These are phyloP conservation scores for Caenorhabditis inopinata DNA, from an alignment of 1,140 invertebrate species.

Conservation along the genomic window DNA sequence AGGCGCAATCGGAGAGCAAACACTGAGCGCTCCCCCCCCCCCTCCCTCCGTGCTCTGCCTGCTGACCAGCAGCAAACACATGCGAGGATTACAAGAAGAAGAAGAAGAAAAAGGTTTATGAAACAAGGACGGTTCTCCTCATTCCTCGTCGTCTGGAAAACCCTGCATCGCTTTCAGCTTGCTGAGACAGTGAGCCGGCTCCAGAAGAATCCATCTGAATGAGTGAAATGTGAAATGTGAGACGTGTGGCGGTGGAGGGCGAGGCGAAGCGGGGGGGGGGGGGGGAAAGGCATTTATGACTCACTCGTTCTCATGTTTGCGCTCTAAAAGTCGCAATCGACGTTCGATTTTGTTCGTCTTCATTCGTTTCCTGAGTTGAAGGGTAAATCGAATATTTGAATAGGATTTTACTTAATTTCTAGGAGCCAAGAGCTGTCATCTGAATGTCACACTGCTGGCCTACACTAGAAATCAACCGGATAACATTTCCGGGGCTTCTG, in stretches of 20 bases:
- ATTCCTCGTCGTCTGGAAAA: not conserved
- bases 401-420: no score
- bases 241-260: no score
- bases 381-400: no score
- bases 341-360: conserved; percentile 23
- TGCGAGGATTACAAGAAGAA: not conserved
- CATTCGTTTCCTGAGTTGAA: not conserved
- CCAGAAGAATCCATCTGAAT: conserved; percentile 11
- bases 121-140: not conserved
- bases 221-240: not conserved
- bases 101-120: not conserved
- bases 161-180: conserved; percentile 8
- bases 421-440: no score
- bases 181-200: not conserved
- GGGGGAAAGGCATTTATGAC: not conserved
- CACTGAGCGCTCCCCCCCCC: no score
- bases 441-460: no score
- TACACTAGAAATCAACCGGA: no score
- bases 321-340: conserved; percentile 22
- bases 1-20: no score
- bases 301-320: conserved; percentile 25
- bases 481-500: no score
- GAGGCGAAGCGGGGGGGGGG: no score
- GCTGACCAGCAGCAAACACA: not conserved
- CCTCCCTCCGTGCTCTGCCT: no score